These are phyloP conservation scores for Schmidtea mediterranea DNA, from an alignment of 1,140 invertebrate genomes.

Conservation along the genomic window DNA sequence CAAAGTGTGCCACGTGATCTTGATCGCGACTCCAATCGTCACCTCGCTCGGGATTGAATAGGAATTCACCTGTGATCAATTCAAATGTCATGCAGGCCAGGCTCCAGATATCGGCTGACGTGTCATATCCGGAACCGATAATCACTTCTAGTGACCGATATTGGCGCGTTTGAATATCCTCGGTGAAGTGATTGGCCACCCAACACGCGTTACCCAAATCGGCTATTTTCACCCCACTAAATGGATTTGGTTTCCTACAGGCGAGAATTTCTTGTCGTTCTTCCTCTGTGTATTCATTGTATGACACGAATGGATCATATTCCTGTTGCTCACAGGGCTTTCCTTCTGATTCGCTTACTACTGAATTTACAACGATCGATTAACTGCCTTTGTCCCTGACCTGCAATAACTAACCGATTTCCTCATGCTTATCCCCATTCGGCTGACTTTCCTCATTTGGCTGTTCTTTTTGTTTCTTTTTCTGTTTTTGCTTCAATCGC, in stretches of 20 bases:
- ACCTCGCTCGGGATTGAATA: slow-evolving; percentile 82
- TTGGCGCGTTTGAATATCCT: slow-evolving; percentile 94
- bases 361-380: too few relatives aligned
- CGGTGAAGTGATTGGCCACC: slow-evolving; percentile 59
- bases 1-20: slow-evolving; percentile 91
- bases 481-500: slow-evolving; percentile 81
- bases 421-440: slow-evolving; percentile 38
- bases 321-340: too few relatives aligned
- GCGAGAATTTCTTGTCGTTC: too few relatives aligned
- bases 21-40: slow-evolving; percentile 57
- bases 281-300: too few relatives aligned
- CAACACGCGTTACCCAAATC: slow-evolving; percentile 96
- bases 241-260: too few relatives aligned
- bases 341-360: too few relatives aligned
- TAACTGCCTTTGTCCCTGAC: too few relatives aligned
- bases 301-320: too few relatives aligned
- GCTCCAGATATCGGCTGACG: slow-evolving; percentile 88
- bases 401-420: slow-evolving; percentile 13
- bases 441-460: slow-evolving; percentile 15
- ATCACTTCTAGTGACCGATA: slow-evolving; percentile 84
- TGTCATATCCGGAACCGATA: slow-evolving; percentile 65
- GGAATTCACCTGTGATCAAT: slow-evolving; percentile 84
- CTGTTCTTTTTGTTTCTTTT: slow-evolving; percentile 61
- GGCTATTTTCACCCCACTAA: slow-evolving; percentile 38
- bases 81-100: slow-evolving; percentile 98